Evolutionary conservation across 1,140 invertebrate genomes (phyloP).

Genomic region (Dendroctonus ponderosae): DNA sequence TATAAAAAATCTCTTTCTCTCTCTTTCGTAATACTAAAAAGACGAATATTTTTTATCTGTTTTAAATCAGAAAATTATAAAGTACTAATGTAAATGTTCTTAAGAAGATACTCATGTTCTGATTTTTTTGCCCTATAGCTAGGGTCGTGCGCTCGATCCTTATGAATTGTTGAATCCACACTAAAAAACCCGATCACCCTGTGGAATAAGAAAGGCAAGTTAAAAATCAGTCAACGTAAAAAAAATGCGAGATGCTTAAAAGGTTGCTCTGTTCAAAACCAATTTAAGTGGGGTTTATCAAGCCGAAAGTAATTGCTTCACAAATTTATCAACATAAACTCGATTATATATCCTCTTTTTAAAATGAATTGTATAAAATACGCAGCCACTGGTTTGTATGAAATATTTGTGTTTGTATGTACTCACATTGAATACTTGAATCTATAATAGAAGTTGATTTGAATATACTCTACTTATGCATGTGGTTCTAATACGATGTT

Average conservation of each 20-base stretch:
- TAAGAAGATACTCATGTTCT: constrained; percentile 39
- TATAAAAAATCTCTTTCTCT: too few species aligned
- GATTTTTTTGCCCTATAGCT: constrained; percentile 52
- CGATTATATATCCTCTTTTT: not conserved
- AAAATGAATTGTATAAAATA: constrained; percentile 7
- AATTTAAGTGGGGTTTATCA: too few species aligned
- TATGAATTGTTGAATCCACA: constrained; percentile 42
- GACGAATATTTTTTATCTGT: too few species aligned
- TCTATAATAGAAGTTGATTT: not conserved
- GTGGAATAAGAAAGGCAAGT: constrained; percentile 49
- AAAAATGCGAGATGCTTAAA: not conserved
- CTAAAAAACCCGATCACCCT: constrained; percentile 46
- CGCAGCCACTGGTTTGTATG: constrained; percentile 20
- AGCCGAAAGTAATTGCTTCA: too few species aligned
- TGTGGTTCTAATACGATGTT: not conserved
- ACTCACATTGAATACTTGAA: constrained; percentile 20
- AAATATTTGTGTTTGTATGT: constrained; percentile 17
- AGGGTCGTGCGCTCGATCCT: constrained; percentile 49
- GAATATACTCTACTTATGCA: not conserved
- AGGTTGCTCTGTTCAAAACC: too few species aligned
- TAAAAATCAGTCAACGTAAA: constrained; percentile 5
- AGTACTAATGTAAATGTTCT: constrained; percentile 5
- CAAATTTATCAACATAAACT: too few species aligned
- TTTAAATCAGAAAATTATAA: too few species aligned
- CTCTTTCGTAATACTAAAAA: too few species aligned